These are phyloP conservation scores for Anseranas semipalmata DNA, from an alignment of 2,113 vertebrate genomes.

Conservation along the genomic window DNA sequence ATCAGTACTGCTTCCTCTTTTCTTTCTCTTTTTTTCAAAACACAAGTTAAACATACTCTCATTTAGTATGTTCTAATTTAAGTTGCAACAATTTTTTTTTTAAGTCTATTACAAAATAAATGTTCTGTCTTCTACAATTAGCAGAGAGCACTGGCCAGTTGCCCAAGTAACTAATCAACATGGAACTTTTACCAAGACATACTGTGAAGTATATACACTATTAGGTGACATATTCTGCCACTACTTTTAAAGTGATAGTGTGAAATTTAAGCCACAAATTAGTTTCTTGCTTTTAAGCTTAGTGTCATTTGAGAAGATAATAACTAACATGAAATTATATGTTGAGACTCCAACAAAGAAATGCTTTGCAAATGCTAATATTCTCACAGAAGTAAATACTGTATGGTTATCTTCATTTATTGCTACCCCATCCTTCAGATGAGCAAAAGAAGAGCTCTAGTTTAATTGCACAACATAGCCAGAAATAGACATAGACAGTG, in stretches of 20 bases:
- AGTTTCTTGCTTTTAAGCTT: background rate
- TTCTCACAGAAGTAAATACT: background rate
- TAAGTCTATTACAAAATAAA: constrained; percentile 3
- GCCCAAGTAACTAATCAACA: constrained; percentile 25
- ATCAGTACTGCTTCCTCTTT: background rate
- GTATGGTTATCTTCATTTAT: background rate
- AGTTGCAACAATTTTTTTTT: background rate
- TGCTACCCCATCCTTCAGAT: background rate
- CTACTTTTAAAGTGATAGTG: background rate
- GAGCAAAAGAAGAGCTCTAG: background rate
- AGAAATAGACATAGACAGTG: constrained; percentile 18
- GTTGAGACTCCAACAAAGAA: background rate
- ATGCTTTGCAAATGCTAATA: background rate
- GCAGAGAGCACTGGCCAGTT: background rate
- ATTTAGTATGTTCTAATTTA: background rate
- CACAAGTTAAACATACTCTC: background rate
- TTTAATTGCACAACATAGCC: constrained; percentile 33
- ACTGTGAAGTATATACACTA: background rate
- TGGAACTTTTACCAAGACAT: constrained; percentile 12
- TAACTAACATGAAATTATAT: background rate
- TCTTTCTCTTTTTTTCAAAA: background rate
- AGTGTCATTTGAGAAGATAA: background rate
- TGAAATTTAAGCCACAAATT: background rate
- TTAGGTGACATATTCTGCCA: background rate
- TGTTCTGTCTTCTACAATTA: constrained; percentile 2